Evolutionary conservation across 2,888 invertebrate genomes (phyloP), one percentile per base, ranked within the genome.

Genomic region (Drosophila seclusa): DNA sequence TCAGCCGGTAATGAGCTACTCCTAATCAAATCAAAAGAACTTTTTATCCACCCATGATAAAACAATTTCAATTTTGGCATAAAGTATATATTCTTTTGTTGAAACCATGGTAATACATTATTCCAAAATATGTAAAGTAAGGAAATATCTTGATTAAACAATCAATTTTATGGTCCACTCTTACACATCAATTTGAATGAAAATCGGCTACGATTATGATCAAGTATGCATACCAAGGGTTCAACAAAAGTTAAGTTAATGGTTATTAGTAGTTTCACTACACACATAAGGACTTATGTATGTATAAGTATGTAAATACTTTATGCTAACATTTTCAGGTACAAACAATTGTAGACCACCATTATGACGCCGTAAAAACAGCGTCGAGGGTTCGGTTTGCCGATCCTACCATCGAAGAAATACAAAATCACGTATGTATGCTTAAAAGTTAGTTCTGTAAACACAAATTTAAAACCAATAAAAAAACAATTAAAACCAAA

Each of bases 321-420:
- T 87, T 74, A 68, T 83, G 81, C 66, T 82, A 68, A 82, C 82
- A 89, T 69, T 87, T 83, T 73, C 80, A 98, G 98, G 98, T 98
- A 60, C 98, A 98, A 95, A 96, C 97, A 60, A 98, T 98, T 89
- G 97, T 98, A 76, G 98, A 98, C 93, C 97, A 97, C 91, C 97
- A 97, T 92, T 97, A 97, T 92, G 96, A 96, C 78, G 96, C 96
- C 90, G 95, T 95, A 74, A 94, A 94, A 78, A 97, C 97, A 93
- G 95, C 96, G 70, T 96, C 97, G 81, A 97, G 97, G 94, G 97
- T 98, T 65, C 95, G 97, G 75, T 98, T 98, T 93, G 96, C 97
- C 85, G 97, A 98, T 92, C 96, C 91, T 69, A 78, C 79, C 70
- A 82, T 77, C 73, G 87, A 88, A 78, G 90, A 87, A 65, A 82